Evolutionary conservation across 1,140 invertebrate genomes (phyloP).

Genomic region (Melipona quadrifasciata): DNA sequence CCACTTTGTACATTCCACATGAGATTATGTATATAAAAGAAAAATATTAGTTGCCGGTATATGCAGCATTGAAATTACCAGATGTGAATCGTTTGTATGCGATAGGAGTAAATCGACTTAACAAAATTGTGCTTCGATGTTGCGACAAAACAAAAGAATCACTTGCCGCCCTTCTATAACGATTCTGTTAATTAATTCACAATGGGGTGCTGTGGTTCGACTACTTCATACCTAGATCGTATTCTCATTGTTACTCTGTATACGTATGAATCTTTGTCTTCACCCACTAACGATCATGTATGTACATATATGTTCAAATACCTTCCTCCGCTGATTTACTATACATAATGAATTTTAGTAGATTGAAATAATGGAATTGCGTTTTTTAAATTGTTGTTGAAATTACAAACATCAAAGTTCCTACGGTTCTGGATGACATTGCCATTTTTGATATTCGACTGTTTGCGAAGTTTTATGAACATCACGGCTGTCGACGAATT

Average conservation of each 20-base stretch:
- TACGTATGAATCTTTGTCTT: slow-evolving; percentile 55
- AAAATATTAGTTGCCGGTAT: background rate
- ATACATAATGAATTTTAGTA: slow-evolving; percentile 7
- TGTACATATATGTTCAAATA: slow-evolving; percentile 15
- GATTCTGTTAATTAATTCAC: slow-evolving; percentile 77
- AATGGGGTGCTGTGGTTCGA: slow-evolving; percentile 69
- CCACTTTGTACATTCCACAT: too few relatives aligned
- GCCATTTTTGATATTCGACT: background rate
- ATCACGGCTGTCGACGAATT: too few relatives aligned
- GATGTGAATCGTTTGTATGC: background rate
- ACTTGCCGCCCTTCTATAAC: slow-evolving; percentile 62
- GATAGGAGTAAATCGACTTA: slow-evolving; percentile 23
- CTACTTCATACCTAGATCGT: slow-evolving; percentile 14
- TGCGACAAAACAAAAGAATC: slow-evolving; percentile 55
- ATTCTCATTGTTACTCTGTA: slow-evolving; percentile 16
- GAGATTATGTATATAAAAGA: background rate
- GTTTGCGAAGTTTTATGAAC: too few relatives aligned
- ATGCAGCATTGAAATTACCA: background rate
- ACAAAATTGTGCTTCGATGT: slow-evolving; percentile 70
- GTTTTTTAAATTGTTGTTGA: background rate
- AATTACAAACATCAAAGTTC: too few relatives aligned
- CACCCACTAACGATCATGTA: slow-evolving; percentile 46
- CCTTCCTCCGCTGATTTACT: background rate
- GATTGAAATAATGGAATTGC: background rate
- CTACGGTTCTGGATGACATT: background rate